phyloP scores from a whole-genome alignment of 2,113 vertebrate genomes.

The Struthio camelus region DNA sequence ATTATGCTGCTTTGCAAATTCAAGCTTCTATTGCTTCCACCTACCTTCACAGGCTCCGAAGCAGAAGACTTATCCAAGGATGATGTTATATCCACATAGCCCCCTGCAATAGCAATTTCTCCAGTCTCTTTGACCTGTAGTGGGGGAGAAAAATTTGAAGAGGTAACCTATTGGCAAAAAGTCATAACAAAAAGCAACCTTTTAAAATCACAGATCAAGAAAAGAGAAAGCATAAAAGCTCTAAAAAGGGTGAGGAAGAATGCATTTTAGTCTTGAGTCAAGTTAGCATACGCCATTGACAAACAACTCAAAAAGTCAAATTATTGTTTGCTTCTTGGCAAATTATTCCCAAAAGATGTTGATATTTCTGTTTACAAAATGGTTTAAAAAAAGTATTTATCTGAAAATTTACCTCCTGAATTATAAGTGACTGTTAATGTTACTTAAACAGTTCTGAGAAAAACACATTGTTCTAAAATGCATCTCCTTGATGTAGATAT shows the following conservation, averaged over 20 bases:
- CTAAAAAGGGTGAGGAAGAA: background rate
- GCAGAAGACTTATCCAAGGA: constrained; percentile 39
- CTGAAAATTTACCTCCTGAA: background rate
- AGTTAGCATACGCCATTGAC: background rate
- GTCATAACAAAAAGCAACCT: background rate
- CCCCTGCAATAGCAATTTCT: constrained; percentile 83
- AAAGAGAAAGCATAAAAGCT: background rate
- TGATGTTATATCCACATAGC: constrained; percentile 87
- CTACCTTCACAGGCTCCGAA: constrained; percentile 65
- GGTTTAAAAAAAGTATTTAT: background rate
- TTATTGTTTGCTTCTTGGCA: background rate
- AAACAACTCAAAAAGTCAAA: background rate
- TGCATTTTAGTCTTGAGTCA: background rate
- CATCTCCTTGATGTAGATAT: background rate
- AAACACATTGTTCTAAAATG: background rate
- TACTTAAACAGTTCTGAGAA: background rate
- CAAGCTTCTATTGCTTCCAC: background rate
- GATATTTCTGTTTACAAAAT: background rate
- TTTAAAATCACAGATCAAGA: background rate
- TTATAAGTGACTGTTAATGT: background rate
- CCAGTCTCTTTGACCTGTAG: constrained; percentile 85
- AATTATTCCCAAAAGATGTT: background rate
- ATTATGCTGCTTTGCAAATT: background rate
- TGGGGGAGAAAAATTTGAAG: background rate
- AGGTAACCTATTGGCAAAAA: background rate